phyloP scores from a whole-genome alignment of 2,797 vertebrate species.

The Loris lydekkerianus region DNA sequence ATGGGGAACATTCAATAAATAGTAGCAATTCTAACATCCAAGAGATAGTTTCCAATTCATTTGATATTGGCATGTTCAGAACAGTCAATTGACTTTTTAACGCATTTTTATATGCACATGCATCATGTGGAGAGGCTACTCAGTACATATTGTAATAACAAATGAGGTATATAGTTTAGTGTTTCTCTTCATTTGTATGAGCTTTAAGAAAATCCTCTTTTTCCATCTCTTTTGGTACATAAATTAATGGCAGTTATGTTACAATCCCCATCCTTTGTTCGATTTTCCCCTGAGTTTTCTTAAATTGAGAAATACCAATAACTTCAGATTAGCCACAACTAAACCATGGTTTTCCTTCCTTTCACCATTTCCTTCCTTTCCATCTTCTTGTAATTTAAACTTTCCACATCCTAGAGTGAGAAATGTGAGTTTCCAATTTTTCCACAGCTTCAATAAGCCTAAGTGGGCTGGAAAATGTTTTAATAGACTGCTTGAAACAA shows the following conservation, averaged over 20 bases:
- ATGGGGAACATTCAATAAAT: background rate
- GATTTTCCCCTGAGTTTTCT: slow-evolving; percentile 24
- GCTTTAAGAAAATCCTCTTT: background rate
- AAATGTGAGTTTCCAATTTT: slow-evolving; percentile 58
- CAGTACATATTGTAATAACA: background rate
- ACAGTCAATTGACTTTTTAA: background rate
- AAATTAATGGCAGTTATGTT: background rate
- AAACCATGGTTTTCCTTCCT: slow-evolving; percentile 36
- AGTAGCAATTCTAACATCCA: background rate
- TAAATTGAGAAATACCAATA: slow-evolving; percentile 50
- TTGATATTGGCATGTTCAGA: background rate
- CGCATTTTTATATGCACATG: background rate
- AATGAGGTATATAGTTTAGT: background rate
- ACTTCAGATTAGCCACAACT: slow-evolving; percentile 40
- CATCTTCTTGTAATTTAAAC: slow-evolving; percentile 71
- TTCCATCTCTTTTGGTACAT: background rate
- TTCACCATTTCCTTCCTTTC: slow-evolving; percentile 26
- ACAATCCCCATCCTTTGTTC: background rate
- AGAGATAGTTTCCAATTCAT: background rate
- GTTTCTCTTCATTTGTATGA: background rate
- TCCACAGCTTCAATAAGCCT: slow-evolving; percentile 37
- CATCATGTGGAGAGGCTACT: background rate
- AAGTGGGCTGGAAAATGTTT: slow-evolving; percentile 59
- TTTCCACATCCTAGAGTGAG: slow-evolving; percentile 58
- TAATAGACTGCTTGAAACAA: slow-evolving; percentile 35